A percentile compares a stretch with the other conserved stretches of the same genome.
phyloP scores from a whole-genome alignment of 53 echinoderm and acorn worm genomes.

The Actinopyga echinites region DNA sequence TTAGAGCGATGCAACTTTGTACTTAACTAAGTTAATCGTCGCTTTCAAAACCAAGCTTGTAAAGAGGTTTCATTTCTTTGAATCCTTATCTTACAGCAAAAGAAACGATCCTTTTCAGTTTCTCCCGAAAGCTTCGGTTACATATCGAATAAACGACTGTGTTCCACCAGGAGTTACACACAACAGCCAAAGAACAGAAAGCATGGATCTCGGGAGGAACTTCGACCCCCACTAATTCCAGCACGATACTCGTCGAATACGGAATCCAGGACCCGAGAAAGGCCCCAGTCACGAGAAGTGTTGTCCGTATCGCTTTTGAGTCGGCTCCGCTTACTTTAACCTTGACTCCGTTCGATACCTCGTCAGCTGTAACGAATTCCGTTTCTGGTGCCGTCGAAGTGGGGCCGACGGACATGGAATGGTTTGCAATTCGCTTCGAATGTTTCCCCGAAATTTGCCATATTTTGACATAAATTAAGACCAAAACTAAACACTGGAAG shows the following conservation, averaged over 20 bases:
- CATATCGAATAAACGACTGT: conserved; percentile 40
- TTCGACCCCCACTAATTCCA: conserved; percentile 1
- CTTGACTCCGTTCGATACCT: not conserved
- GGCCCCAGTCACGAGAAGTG: conserved; percentile 15
- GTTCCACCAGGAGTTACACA: conserved; percentile 44
- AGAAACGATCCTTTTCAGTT: not conserved
- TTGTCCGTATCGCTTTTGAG: conserved; percentile 32
- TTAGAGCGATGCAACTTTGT: too few relatives aligned
- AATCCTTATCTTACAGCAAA: too few relatives aligned
- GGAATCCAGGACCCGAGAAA: conserved; percentile 35
- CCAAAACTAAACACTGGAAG: not conserved
- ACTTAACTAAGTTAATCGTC: too few relatives aligned
- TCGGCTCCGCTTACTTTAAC: conserved; percentile 1
- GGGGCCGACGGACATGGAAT: not conserved
- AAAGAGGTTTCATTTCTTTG: too few relatives aligned
- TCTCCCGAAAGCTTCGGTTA: conserved; percentile 5
- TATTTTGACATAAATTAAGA: conserved; percentile 21
- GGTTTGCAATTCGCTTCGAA: conserved; percentile 14
- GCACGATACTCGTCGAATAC: conserved; percentile 16
- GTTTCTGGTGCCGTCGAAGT: not conserved
- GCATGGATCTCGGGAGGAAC: conserved; percentile 26
- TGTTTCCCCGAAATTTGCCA: conserved; percentile 30
- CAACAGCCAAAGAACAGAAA: conserved; percentile 33
- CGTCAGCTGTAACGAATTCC: not conserved
- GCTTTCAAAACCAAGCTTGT: too few relatives aligned